phyloP scores from a whole-genome alignment of 2,888 invertebrate species.

The Heliconius aoede region DNA sequence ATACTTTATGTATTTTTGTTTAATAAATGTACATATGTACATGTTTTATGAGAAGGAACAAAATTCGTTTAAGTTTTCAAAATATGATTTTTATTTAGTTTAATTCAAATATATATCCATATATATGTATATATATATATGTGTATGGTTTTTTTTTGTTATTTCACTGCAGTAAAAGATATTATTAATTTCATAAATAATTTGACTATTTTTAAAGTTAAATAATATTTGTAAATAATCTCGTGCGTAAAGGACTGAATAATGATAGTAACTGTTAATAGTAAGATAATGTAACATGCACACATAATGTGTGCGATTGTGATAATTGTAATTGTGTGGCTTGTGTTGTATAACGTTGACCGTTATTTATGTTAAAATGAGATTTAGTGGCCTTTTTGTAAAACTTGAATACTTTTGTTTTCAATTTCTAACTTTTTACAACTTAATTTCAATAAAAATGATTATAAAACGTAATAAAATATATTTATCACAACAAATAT shows the following conservation, averaged over 20 bases:
- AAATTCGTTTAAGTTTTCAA: not conserved
- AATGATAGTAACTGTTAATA: conserved; percentile 11
- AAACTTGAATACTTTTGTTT: not conserved
- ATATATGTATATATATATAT: no score
- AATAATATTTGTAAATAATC: conserved; percentile 14
- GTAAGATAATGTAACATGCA: conserved; percentile 14
- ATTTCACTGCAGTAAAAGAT: not conserved
- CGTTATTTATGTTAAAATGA: conserved; percentile 19
- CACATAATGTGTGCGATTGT: conserved; percentile 37
- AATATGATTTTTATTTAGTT: not conserved
- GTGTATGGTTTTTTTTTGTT: no score
- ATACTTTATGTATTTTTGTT: not conserved
- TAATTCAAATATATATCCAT: no score
- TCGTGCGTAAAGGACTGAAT: conserved; percentile 23
- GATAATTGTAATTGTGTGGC: conserved; percentile 31
- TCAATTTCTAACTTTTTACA: not conserved
- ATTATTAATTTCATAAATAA: not conserved
- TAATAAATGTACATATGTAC: not conserved
- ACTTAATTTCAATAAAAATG: not conserved
- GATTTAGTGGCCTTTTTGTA: not conserved
- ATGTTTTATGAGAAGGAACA: not conserved
- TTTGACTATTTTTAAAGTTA: not conserved
- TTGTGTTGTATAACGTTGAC: conserved; percentile 28
- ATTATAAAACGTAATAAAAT: not conserved
- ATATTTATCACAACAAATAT: not conserved